phyloP scores from a whole-genome alignment of 64 coral and sea anemone species.

The Cladopsammia gracilis region DNA sequence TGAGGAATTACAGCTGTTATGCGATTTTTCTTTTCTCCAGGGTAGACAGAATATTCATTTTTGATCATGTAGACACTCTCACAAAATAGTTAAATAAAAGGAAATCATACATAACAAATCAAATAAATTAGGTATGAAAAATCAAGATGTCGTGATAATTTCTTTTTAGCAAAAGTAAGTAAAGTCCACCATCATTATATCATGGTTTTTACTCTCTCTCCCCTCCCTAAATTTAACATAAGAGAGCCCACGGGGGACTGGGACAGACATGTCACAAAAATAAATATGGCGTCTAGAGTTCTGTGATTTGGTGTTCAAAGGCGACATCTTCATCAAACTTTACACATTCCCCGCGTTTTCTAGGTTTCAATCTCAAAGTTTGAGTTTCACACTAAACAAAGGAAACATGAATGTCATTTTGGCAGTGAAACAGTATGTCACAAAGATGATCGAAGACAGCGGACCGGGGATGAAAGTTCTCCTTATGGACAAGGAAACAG shows the following conservation, averaged over 20 bases:
- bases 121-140: too few species aligned
- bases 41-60: not conserved
- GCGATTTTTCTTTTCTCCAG: not conserved
- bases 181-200: too few species aligned
- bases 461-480: conserved; percentile 98
- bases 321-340: not conserved
- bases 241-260: not conserved
- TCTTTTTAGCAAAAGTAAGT: too few species aligned
- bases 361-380: not conserved
- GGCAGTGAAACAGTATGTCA: conserved; percentile 97
- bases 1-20: not conserved
- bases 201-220: too few species aligned
- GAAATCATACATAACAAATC: too few species aligned
- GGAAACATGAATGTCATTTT: conserved; percentile 95
- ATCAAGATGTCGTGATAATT: too few species aligned
- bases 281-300: conserved; percentile 86
- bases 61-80: too few species aligned
- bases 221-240: too few species aligned
- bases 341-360: not conserved
- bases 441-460: conserved; percentile 94
- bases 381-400: not conserved
- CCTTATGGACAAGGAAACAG: conserved; percentile 98
- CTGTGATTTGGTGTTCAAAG: not conserved
- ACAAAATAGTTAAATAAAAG: too few species aligned
- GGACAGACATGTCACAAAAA: conserved; percentile 42